A percentile compares a stretch with the other conserved stretches of the same genome.
Evolutionary conservation across 1,140 invertebrate genomes (phyloP).

Genomic region (Anastrepha obliqua): DNA sequence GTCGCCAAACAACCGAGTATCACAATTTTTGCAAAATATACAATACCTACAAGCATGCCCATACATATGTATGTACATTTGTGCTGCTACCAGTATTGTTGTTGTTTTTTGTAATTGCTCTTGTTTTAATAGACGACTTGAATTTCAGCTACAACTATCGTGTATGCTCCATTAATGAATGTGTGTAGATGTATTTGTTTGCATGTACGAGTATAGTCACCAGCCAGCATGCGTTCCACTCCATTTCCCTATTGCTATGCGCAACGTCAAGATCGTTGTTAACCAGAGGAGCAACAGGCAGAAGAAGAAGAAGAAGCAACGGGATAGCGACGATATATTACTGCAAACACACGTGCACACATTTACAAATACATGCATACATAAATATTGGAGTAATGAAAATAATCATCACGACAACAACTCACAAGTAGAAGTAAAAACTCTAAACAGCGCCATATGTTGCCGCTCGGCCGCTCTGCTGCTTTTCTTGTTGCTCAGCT

Average conservation of each 20-base stretch:
- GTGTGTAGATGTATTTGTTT: neutral
- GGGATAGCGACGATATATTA: neutral
- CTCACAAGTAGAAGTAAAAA: neutral
- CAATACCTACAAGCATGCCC: neutral
- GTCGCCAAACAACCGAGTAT: slow-evolving; percentile 5
- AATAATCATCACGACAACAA: slow-evolving; percentile 15
- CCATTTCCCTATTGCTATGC: slow-evolving; percentile 21
- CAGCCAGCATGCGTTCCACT: slow-evolving; percentile 28
- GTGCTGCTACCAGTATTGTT: too few species aligned
- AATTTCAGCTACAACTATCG: neutral
- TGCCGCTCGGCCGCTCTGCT: neutral
- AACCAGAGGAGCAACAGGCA: neutral
- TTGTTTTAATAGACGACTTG: slow-evolving; percentile 26
- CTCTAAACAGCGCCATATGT: neutral
- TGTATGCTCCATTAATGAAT: neutral
- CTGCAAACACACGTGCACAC: neutral
- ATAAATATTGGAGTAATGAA: neutral
- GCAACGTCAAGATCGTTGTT: neutral
- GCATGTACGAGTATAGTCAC: too few species aligned
- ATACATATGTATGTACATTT: too few species aligned
- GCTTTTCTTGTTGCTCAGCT: neutral
- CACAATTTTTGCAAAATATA: slow-evolving; percentile 23
- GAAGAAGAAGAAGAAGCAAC: neutral
- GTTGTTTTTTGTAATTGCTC: neutral
- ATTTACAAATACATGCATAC: neutral